Evolutionary conservation across 1,140 invertebrate genomes (phyloP).

Genomic region (Pogonomyrmex barbatus): DNA sequence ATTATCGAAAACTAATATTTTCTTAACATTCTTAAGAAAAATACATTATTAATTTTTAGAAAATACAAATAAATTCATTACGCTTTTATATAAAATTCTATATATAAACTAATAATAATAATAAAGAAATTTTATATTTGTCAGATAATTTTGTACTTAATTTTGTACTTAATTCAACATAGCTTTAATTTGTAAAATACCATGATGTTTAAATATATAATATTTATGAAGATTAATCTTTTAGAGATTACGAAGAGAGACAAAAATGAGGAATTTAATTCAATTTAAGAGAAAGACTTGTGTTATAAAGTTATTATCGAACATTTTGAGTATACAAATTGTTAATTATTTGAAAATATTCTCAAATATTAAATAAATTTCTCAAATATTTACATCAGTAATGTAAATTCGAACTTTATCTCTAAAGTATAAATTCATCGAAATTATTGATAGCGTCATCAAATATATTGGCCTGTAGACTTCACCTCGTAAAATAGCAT

Average conservation of each 20-base stretch:
- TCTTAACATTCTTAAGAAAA: neutral
- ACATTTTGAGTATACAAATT: neutral
- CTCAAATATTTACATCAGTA: neutral
- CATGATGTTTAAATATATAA: neutral
- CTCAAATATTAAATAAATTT: neutral
- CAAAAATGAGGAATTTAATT: neutral
- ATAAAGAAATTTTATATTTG: neutral
- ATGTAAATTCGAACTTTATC: neutral
- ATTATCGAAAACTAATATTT: conserved; percentile 32
- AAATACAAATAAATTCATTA: neutral
- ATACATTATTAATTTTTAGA: neutral
- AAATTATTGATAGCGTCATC: conserved; percentile 3
- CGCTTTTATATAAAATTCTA: neutral
- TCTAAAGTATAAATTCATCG: neutral
- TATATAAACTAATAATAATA: neutral
- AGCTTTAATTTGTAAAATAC: neutral
- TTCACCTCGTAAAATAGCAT: neutral
- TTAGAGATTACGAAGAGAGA: neutral
- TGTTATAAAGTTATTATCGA: neutral
- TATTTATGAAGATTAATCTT: conserved; percentile 5
- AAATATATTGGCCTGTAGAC: conserved; percentile 4
- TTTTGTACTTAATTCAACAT: neutral
- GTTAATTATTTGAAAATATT: conserved; percentile 14
- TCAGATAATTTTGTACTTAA: neutral
- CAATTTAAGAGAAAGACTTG: neutral